Evolutionary conservation across 2,888 invertebrate species (phyloP).

Genomic region (Proisotoma minuta): DNA sequence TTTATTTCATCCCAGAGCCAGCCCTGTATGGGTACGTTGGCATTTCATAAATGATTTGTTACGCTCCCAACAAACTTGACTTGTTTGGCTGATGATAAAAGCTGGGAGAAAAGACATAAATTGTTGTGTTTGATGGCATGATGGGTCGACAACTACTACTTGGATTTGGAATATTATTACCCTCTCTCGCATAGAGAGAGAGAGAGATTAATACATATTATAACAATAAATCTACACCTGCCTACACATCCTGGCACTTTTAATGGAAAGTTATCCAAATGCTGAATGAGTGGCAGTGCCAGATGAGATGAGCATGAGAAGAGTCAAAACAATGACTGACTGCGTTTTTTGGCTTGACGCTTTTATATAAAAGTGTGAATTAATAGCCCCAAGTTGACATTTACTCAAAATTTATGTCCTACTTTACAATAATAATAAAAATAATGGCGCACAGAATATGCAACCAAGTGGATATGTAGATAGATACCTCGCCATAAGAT

Average conservation of each 20-base stretch:
- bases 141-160: conserved; percentile 1
- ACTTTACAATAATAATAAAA: too few relatives aligned
- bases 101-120: conserved; percentile 2
- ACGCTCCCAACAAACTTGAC: background rate
- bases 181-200: background rate
- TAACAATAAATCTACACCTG: conserved; percentile 18
- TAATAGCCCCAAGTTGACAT: too few relatives aligned
- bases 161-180: background rate
- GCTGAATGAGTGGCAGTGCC: background rate
- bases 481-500: too few relatives aligned
- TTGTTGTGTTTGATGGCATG: background rate
- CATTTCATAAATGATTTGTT: conserved; percentile 3
- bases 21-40: too few relatives aligned
- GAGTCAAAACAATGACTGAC: too few relatives aligned
- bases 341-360: too few relatives aligned
- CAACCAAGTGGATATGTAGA: too few relatives aligned
- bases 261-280: conserved; percentile 1
- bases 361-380: too few relatives aligned
- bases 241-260: background rate
- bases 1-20: too few relatives aligned
- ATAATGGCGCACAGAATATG: too few relatives aligned
- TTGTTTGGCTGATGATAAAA: background rate
- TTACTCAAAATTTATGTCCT: too few relatives aligned
- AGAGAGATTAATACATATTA: conserved; percentile 10
- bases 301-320: background rate